Percentiles rank a stretch among this genome's conserved stretches.
phyloP scores from a whole-genome alignment of 2,113 vertebrate genomes.

The Pitta sordida region DNA sequence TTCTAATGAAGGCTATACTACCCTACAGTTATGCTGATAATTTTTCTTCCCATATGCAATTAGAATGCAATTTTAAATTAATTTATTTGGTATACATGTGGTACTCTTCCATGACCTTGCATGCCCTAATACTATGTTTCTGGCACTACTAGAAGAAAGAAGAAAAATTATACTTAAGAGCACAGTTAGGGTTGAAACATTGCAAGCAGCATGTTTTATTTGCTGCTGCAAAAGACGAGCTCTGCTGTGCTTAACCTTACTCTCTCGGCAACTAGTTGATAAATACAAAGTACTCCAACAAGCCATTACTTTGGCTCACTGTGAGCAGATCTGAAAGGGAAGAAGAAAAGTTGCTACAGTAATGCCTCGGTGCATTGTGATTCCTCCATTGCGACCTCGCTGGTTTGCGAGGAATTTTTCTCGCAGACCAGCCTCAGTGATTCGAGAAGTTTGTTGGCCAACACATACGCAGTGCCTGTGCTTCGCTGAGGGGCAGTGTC shows the following conservation, averaged over 20 bases:
- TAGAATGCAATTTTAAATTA: background rate
- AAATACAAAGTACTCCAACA: background rate
- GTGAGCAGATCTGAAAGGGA: background rate
- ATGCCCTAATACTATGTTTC: background rate
- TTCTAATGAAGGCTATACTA: background rate
- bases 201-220: background rate
- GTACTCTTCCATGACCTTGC: background rate
- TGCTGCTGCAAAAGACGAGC: background rate
- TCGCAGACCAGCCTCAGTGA: too few relatives aligned
- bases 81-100: background rate
- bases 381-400: too few relatives aligned
- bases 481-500: too few relatives aligned
- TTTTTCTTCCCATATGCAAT: background rate
- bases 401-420: too few relatives aligned
- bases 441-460: too few relatives aligned
- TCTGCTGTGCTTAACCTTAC: background rate
- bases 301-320: background rate
- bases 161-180: background rate
- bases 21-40: background rate
- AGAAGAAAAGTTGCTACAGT: background rate
- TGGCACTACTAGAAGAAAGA: background rate
- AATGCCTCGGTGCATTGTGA: too few relatives aligned
- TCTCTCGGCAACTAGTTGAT: background rate
- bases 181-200: background rate
- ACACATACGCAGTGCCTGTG: too few relatives aligned